Conservation (phyloP, 2,888 invertebrate species). For the Rhyacophila evoluta region DNA sequence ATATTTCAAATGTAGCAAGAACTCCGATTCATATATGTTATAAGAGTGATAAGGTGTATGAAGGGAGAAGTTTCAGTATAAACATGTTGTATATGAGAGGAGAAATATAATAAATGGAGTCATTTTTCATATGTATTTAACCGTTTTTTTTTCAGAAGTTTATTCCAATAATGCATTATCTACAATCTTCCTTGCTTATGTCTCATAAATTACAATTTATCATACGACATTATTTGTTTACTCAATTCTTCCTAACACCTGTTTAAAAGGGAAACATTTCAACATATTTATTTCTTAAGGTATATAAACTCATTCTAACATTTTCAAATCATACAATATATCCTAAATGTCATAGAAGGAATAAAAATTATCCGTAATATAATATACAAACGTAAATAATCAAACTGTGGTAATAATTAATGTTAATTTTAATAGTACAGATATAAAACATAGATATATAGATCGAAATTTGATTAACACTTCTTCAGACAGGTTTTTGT, state of each 20-base stretch:
- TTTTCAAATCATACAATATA: conserved; percentile 36
- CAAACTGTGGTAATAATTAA: neutral
- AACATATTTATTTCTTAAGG: conserved; percentile 37
- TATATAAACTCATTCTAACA: conserved; percentile 47
- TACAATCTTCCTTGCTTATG: conserved; percentile 51
- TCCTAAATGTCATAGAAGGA: conserved; percentile 29
- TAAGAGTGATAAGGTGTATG: no score
- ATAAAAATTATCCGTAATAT: neutral
- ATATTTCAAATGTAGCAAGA: no score
- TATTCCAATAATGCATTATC: conserved; percentile 52
- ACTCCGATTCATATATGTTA: no score
- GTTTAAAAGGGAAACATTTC: conserved; percentile 35
- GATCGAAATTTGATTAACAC: neutral
- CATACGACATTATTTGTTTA: conserved; percentile 44
- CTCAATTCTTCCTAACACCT: conserved; percentile 39
- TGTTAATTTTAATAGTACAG: conserved; percentile 7
- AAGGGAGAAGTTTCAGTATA: no score
- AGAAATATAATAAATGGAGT: conserved; percentile 20
- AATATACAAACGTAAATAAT: conserved; percentile 27
- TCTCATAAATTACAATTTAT: conserved; percentile 50
- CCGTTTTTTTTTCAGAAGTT: conserved; percentile 49
- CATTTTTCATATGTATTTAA: conserved; percentile 49
- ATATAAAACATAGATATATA: neutral
- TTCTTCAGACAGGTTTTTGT: conserved; percentile 10
- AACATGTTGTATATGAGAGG: no score